phyloP scores from a whole-genome alignment of 2,797 vertebrate species.

The Lepus oiostolus region DNA sequence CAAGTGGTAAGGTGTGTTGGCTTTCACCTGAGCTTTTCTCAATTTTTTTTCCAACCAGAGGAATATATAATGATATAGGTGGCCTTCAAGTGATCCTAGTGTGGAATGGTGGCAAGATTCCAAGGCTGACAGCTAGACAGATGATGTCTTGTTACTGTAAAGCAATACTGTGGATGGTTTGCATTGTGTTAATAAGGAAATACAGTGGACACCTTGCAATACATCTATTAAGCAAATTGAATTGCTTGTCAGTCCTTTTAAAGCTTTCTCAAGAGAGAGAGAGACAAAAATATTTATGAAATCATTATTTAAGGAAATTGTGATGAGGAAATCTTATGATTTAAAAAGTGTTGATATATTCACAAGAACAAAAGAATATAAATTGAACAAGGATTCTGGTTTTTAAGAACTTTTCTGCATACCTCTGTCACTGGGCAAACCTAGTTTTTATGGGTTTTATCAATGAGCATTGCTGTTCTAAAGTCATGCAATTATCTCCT shows the following conservation, averaged over 20 bases:
- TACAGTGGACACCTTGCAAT: background rate
- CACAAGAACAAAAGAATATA: constrained; percentile 15
- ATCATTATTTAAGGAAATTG: background rate
- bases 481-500: background rate
- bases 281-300: constrained; percentile 39
- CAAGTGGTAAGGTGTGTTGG: background rate
- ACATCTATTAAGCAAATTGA: constrained; percentile 29
- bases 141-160: background rate
- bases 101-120: background rate
- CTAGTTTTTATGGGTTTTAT: background rate
- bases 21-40: background rate
- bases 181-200: constrained; percentile 21
- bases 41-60: background rate
- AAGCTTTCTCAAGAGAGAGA: constrained; percentile 13
- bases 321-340: constrained; percentile 48
- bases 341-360: background rate
- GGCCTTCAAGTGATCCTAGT: background rate
- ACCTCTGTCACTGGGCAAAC: background rate
- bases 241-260: constrained; percentile 47
- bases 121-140: constrained; percentile 1
- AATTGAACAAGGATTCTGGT: background rate
- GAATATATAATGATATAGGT: background rate
- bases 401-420: background rate
- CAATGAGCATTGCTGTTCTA: background rate
- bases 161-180: background rate